Conservation (phyloP, 2,888 invertebrate genomes). For the Eretmocerus hayati region DNA sequence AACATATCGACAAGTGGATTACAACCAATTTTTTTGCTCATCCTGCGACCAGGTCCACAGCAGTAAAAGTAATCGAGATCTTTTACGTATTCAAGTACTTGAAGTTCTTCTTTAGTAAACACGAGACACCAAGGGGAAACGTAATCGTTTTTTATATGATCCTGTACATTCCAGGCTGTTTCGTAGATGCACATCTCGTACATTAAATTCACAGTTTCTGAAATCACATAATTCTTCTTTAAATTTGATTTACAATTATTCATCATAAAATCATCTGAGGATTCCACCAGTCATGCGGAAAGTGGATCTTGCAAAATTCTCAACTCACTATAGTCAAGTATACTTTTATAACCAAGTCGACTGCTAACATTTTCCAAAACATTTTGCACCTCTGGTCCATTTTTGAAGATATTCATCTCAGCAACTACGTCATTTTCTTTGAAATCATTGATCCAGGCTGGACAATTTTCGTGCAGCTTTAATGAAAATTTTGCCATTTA, state of each 20-base stretch:
- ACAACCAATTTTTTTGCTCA: constrained; percentile 54
- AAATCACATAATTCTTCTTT: no score
- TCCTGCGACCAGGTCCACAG: constrained; percentile 5
- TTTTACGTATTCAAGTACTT: constrained; percentile 67
- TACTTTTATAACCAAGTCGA: constrained; percentile 53
- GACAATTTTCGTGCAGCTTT: constrained; percentile 58
- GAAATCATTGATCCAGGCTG: constrained; percentile 51
- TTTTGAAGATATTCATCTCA: constrained; percentile 46
- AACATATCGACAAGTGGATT: constrained; percentile 64
- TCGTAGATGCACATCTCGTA: constrained; percentile 76
- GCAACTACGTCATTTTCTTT: constrained; percentile 34
- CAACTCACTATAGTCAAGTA: not conserved
- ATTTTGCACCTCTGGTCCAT: constrained; percentile 42
- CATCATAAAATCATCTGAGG: no score
- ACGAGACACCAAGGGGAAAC: constrained; percentile 71
- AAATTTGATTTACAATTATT: no score
- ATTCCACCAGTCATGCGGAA: no score
- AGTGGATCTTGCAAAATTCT: no score
- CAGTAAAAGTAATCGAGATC: constrained; percentile 45
- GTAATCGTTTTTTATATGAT: constrained; percentile 34
- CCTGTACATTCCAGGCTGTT: constrained; percentile 65
- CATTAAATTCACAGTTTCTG: constrained; percentile 60
- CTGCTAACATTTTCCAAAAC: constrained; percentile 52
- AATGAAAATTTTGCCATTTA: constrained; percentile 28
- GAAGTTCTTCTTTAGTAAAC: constrained; percentile 64